Evolutionary conservation across 2,888 invertebrate genomes (phyloP).

Genomic region (Aphidoletes aphidimyza): DNA sequence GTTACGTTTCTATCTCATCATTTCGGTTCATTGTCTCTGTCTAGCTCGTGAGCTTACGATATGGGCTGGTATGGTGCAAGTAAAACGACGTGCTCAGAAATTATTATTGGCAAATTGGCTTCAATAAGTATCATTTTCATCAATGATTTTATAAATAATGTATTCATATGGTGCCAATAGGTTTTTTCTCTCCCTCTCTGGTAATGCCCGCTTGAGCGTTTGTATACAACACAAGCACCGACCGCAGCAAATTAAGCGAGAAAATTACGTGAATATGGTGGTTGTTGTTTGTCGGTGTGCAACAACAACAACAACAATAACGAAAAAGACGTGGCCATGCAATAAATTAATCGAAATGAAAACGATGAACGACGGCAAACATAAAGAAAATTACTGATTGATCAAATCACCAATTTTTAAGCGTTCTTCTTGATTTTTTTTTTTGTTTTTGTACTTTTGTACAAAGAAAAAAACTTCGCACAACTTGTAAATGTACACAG

Average conservation of each 20-base stretch:
- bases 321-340: background rate
- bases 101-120: constrained; percentile 51
- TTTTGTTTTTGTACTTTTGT: too few relatives aligned
- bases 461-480: background rate
- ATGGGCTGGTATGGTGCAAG: background rate
- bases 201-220: background rate
- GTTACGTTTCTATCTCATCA: background rate
- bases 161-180: constrained; percentile 51
- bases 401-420: constrained; percentile 44
- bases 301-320: background rate
- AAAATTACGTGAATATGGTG: constrained; percentile 27
- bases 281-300: background rate
- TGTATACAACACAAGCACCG: constrained; percentile 2
- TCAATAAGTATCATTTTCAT: constrained; percentile 51
- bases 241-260: constrained; percentile 42
- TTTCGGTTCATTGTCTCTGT: background rate
- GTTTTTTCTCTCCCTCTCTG: background rate
- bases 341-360: constrained; percentile 51
- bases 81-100: background rate
- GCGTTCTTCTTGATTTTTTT: background rate
- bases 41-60: background rate
- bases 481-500: background rate
- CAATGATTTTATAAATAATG: constrained; percentile 47
- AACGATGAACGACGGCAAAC: constrained; percentile 49
- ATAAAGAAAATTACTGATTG: constrained; percentile 43